Base-by-base conservation (phyloP, 1,140 invertebrate genomes). In the Listronotus oregonensis region DNA sequence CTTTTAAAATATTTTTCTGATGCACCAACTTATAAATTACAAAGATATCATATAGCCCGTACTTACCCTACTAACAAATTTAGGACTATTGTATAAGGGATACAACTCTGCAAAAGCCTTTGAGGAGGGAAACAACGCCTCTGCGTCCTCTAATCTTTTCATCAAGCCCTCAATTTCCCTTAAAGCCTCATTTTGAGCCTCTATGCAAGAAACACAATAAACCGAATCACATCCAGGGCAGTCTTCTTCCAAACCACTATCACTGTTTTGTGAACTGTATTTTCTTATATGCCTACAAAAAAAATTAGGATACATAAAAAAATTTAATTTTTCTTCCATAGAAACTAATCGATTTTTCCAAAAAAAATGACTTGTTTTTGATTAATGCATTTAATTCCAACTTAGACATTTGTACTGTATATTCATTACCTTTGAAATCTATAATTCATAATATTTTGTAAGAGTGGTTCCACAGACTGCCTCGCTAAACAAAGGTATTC, bases 71-170 rank as follows among this genome's bases (percentile, higher is more conserved):
- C 82, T 83, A 10, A 83, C 84, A 76, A 93, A 93, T 57, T 86
- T 82, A 18, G 81, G 72, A 66, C 85, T 86, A 64, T 82, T 85
- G 72, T 91, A 93, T 6, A 89, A 77, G 1, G 89, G 88, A 82
- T 90, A 90, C 57, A 91, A 84, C 8, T 80, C 75, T 0, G 85
- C 87, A 77, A 96, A 90, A 18, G 90, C 89, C 67, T 88, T 87
- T n/a, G 86, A 87, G 1, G 92, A 94, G 0, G 93, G 92, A 81
- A 93, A 97, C 1, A 95, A 82, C 2, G 87, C 84, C 72, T 93
- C 89, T 0, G 90, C 90, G n/a, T 81, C 80, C 71, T 94, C 89
- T 50, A 95, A 79, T 46, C 89, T 83, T 27, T 86, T 82, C 43
- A 95, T 77, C 51, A 96, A 77, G 56, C 81, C 77, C 72, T 88